Conservation (phyloP, 1,140 invertebrate genomes). For the Choristoneura fumiferana region DNA sequence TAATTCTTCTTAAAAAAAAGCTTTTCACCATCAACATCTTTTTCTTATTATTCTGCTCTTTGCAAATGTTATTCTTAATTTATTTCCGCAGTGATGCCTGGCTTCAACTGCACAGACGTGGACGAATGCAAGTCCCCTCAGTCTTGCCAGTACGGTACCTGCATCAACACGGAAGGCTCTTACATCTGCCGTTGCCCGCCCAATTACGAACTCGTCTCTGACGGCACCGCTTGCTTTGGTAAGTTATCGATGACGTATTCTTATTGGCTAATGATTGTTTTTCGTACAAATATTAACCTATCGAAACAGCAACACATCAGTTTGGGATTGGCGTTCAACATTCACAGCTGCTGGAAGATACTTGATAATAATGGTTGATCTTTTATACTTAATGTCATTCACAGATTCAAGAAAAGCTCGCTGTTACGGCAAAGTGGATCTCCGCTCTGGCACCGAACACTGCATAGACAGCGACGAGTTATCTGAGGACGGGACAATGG, state of each 20-base stretch:
- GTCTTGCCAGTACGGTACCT: slow-evolving; percentile 83
- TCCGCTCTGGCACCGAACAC: slow-evolving; percentile 62
- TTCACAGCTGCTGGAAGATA: too few species aligned
- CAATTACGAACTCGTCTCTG: slow-evolving; percentile 83
- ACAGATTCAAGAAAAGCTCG: slow-evolving; percentile 88
- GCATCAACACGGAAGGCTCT: slow-evolving; percentile 89
- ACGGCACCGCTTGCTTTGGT: slow-evolving; percentile 78
- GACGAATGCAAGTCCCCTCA: slow-evolving; percentile 90
- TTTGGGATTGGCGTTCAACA: too few species aligned
- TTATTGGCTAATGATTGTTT: too few species aligned
- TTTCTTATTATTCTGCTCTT: too few species aligned
- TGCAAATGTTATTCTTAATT: background rate
- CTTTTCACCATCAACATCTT: too few species aligned
- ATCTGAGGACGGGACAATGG: slow-evolving; percentile 85
- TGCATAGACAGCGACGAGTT: slow-evolving; percentile 73
- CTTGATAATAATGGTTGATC: too few species aligned
- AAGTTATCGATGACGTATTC: slow-evolving; percentile 14
- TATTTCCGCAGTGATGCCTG: slow-evolving; percentile 60
- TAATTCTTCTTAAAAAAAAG: too few species aligned
- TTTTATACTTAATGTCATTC: too few species aligned
- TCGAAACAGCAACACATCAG: too few species aligned
- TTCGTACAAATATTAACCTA: too few species aligned
- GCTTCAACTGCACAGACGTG: slow-evolving; percentile 84
- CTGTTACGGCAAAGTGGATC: slow-evolving; percentile 85
- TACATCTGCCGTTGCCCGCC: slow-evolving; percentile 91